phyloP scores from a whole-genome alignment of 2,113 vertebrate genomes.

The Leptobrachium ailaonicum region DNA sequence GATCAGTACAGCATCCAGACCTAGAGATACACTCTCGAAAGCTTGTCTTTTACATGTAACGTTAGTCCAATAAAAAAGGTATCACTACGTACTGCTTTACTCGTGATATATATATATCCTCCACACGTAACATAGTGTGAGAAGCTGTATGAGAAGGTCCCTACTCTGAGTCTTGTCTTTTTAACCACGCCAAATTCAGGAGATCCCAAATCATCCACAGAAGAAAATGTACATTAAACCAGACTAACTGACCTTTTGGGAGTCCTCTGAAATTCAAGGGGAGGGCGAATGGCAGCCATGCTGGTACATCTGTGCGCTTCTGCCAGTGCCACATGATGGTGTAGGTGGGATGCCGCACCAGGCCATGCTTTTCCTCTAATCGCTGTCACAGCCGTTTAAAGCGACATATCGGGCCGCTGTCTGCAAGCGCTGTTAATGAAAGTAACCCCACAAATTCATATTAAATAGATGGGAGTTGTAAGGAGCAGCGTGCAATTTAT shows the following conservation, averaged over 20 bases:
- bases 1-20: too few relatives aligned
- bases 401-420: slow-evolving; percentile 82
- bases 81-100: too few relatives aligned
- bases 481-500: slow-evolving; percentile 84
- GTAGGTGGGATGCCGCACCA: slow-evolving; percentile 53
- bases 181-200: too few relatives aligned
- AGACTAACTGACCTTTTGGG: background rate
- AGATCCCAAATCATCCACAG: too few relatives aligned
- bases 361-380: slow-evolving; percentile 80
- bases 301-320: background rate
- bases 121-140: too few relatives aligned
- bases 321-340: background rate
- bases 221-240: background rate
- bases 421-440: slow-evolving; percentile 84
- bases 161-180: too few relatives aligned
- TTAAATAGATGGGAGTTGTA: slow-evolving; percentile 86
- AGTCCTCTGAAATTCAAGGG: background rate
- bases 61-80: too few relatives aligned
- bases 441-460: slow-evolving; percentile 86
- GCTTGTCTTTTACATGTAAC: too few relatives aligned
- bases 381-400: slow-evolving; percentile 81
- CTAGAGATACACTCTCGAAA: too few relatives aligned
- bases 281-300: background rate
- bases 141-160: too few relatives aligned
- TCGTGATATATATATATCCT: too few relatives aligned